A percentile compares a stretch with the other conserved stretches of the same genome.
phyloP scores from a whole-genome alignment of 2,888 invertebrate species.

The Drosophila paramelanica region DNA sequence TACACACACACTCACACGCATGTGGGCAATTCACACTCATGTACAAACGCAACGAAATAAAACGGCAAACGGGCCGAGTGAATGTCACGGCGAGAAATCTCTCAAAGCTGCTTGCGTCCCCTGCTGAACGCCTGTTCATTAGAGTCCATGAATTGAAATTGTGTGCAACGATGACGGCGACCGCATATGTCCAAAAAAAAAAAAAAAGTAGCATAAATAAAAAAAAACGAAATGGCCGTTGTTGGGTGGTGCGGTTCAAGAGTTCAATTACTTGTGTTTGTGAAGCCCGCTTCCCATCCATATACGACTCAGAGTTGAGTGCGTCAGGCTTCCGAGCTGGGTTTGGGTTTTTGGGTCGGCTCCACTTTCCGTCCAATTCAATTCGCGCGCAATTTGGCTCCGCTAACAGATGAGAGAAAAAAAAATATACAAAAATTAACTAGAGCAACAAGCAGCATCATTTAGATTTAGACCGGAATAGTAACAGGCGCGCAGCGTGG shows the following conservation, averaged over 20 bases:
- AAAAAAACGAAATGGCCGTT: conserved; percentile 35
- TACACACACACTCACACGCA: conserved; percentile 11
- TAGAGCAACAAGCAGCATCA: conserved; percentile 85
- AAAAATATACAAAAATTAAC: conserved; percentile 65
- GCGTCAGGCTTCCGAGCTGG: conserved; percentile 20
- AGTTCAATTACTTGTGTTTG: conserved; percentile 40
- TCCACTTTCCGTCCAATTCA: conserved; percentile 48
- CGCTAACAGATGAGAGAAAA: conserved; percentile 65
- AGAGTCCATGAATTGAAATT: conserved; percentile 85
- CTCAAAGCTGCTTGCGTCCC: conserved; percentile 39
- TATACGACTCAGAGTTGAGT: conserved; percentile 55
- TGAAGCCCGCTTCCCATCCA: conserved; percentile 46
- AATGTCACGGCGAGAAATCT: conserved; percentile 59
- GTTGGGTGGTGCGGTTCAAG: conserved; percentile 35
- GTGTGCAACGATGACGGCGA: conserved; percentile 70
- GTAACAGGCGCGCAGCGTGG: conserved; percentile 82
- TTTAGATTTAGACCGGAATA: conserved; percentile 85
- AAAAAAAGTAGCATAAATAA: conserved; percentile 3
- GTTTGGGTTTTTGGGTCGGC: conserved; percentile 16
- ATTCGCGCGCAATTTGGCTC: conserved; percentile 50
- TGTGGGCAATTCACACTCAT: conserved; percentile 64
- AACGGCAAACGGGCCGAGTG: conserved; percentile 66
- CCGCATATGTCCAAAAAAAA: conserved; percentile 43
- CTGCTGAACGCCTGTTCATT: conserved; percentile 81
- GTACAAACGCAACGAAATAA: conserved; percentile 55